A percentile compares a stretch with the other conserved stretches of the same genome.
Conservation (phyloP, 1,140 invertebrate species). For the Paracyclopina nana region DNA sequence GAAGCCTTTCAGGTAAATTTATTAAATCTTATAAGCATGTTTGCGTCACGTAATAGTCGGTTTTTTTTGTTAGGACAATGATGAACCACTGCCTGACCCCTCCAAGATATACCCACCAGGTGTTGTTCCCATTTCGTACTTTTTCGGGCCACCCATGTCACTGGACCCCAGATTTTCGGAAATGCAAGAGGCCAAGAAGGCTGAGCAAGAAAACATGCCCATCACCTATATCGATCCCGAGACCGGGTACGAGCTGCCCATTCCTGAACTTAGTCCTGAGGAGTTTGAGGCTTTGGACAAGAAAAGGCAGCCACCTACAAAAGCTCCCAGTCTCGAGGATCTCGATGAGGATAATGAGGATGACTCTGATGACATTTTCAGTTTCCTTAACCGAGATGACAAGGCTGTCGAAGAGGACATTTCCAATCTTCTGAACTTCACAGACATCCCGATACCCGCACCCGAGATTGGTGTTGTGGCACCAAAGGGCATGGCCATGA, state of each 20-base stretch:
- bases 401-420: background rate
- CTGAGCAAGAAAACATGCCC: background rate
- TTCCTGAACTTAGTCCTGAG: background rate
- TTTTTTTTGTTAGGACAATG: too few relatives aligned
- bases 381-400: background rate
- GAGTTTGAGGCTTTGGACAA: background rate
- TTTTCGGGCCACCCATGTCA: background rate
- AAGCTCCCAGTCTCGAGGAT: too few relatives aligned
- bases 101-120: background rate
- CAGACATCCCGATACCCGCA: constrained; percentile 17
- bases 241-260: background rate
- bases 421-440: background rate
- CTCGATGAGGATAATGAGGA: background rate
- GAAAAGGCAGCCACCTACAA: too few relatives aligned
- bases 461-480: too few relatives aligned
- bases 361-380: background rate
- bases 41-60: too few relatives aligned
- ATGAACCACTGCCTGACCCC: constrained; percentile 1
- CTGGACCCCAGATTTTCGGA: too few relatives aligned
- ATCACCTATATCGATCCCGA: background rate
- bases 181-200: background rate
- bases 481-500: background rate
- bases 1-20: constrained; percentile 12
- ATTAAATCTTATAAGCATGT: too few relatives aligned
- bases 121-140: constrained; percentile 3